Evolutionary conservation across 2,113 vertebrate genomes (phyloP).

Genomic region (Leucoraja erinaceus): DNA sequence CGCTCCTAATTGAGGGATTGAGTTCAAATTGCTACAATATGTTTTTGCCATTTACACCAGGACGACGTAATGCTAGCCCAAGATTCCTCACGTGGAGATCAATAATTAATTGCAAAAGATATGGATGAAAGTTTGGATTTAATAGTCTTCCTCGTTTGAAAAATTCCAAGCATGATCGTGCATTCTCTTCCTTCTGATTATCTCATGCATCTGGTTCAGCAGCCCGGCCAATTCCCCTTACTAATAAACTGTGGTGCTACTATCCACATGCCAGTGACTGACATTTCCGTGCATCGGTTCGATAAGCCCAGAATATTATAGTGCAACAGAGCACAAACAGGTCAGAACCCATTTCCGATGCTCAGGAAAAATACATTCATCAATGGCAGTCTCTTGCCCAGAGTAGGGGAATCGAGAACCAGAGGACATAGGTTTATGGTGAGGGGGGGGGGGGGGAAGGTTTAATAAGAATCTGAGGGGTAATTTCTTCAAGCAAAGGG

Average conservation of each 20-base stretch:
- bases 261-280: not conserved
- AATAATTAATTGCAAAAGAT: not conserved
- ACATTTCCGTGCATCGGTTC: not conserved
- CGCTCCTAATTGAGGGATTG: too few species aligned
- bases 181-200: not conserved
- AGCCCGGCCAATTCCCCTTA: not conserved
- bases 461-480: too few species aligned
- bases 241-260: not conserved
- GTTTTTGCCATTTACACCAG: too few species aligned
- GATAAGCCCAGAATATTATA: not conserved
- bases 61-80: too few species aligned
- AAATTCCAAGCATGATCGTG: not conserved
- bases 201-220: not conserved
- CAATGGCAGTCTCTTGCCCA: not conserved
- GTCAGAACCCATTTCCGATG: not conserved
- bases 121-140: not conserved
- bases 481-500: too few species aligned
- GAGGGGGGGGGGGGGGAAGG: too few species aligned
- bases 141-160: not conserved
- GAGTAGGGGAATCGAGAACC: too few species aligned
- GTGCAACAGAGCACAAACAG: not conserved
- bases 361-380: not conserved
- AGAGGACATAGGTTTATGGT: too few species aligned
- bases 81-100: not conserved
- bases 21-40: too few species aligned